These are phyloP conservation scores for Ochotona princeps DNA, from an alignment of 2,113 vertebrate genomes.

Conservation along the genomic window DNA sequence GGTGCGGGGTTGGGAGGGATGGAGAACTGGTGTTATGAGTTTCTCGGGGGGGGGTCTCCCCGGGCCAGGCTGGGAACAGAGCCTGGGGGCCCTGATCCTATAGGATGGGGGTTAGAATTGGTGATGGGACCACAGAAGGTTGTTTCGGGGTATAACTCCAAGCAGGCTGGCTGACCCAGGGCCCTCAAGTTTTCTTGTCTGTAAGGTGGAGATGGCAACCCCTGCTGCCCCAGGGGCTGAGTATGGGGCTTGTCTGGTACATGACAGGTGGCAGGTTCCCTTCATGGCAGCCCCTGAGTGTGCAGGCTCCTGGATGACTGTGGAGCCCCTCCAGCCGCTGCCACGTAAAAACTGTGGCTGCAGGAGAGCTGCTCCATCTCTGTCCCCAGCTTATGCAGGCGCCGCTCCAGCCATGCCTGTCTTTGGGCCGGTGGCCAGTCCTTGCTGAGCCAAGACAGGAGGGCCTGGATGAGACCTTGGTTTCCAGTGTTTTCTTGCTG, in stretches of 20 bases:
- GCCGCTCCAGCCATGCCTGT: neutral
- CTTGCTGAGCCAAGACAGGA: neutral
- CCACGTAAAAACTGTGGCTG: neutral
- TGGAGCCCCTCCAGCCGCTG: neutral
- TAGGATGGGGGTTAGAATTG: neutral
- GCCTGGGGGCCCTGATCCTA: neutral
- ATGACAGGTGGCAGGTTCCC: neutral
- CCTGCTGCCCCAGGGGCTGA: neutral
- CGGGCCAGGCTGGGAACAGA: neutral
- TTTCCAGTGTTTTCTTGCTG: neutral
- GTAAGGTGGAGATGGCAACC: neutral
- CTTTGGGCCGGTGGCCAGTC: neutral
- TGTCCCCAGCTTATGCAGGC: neutral
- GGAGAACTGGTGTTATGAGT: too few species aligned
- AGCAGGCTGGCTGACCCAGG: neutral
- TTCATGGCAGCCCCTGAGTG: neutral
- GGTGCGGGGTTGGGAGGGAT: too few species aligned
- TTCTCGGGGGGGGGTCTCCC: too few species aligned
- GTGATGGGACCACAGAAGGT: fast-evolving
- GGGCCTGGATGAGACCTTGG: neutral
- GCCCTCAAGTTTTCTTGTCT: neutral
- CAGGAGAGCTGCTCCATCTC: too few species aligned
- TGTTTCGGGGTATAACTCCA: neutral
- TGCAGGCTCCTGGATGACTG: neutral
- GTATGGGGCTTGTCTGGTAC: neutral